Evolutionary conservation across 2,888 invertebrate genomes (phyloP).

Genomic region (Drosophila buzzatii): DNA sequence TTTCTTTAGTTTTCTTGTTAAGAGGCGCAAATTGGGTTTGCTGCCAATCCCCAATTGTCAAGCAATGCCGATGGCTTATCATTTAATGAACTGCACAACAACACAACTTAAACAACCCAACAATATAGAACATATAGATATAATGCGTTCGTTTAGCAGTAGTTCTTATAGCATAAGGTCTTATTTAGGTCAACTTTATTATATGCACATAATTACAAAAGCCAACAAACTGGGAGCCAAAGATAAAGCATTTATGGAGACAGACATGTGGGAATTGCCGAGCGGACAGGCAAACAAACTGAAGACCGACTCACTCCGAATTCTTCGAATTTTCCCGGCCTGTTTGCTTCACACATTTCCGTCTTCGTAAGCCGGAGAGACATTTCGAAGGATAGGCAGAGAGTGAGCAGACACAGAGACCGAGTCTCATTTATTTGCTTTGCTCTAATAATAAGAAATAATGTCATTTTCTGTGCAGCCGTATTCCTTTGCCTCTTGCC

Average conservation of each 20-base stretch:
- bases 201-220: constrained; percentile 78
- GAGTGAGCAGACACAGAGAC: not conserved
- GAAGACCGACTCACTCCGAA: constrained; percentile 23
- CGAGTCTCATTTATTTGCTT: constrained; percentile 70
- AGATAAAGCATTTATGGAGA: constrained; percentile 77
- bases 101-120: constrained; percentile 22
- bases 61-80: constrained; percentile 71
- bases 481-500: constrained; percentile 22
- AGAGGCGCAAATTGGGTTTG: constrained; percentile 24
- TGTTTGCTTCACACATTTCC: constrained; percentile 49
- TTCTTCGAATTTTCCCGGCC: constrained; percentile 27
- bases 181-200: constrained; percentile 77
- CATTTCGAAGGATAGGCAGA: not conserved
- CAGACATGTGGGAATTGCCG: constrained; percentile 74
- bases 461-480: constrained; percentile 57
- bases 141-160: not conserved
- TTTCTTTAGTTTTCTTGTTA: not conserved
- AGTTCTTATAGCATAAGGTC: constrained; percentile 9
- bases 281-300: constrained; percentile 33
- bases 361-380: constrained; percentile 12
- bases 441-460: constrained; percentile 80
- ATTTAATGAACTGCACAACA: constrained; percentile 72
- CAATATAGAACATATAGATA: constrained; percentile 16
- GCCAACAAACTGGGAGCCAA: constrained; percentile 65
- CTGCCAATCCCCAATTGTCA: constrained; percentile 52